Evolutionary conservation across 2,888 invertebrate genomes (phyloP), one percentile per base, ranked within the genome.

Genomic region (Blastobasis lacticolella): DNA sequence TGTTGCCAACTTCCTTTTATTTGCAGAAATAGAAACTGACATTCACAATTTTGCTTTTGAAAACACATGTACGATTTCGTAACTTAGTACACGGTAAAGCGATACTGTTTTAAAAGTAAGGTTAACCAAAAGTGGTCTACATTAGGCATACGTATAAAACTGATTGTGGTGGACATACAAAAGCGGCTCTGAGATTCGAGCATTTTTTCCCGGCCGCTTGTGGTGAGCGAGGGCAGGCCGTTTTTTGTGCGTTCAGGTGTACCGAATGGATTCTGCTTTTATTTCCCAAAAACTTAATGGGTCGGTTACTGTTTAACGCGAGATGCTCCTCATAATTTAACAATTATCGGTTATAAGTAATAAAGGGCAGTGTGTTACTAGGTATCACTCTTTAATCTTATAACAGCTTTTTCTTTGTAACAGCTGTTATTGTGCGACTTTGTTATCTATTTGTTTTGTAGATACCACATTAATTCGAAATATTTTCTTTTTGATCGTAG

Each of bases 241-340:
- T 62, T 75, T 75, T 74, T 73, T 74, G 60, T 63, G 51, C 45
- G 53, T 56, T 64, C 76, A 69, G 71, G 66, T 73, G 75, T 58
- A 66, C 54, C 69, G 70, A 71, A 73, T 70, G 68, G 66, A 64
- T 66, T 63, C 60, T 54, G 61, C 62, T 68, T 62, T 66, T 66
- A 62, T 64, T 56, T 60, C 55, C 54, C 58, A 69, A 64, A 65
- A 67, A 64, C 65, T 62, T 57, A 54, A 54, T 51, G 58, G 61
- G 63, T 65, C 64, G 54, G 59, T 64, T 64, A 62, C 60, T 58
- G 62, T 57, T 60, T 62, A 62, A 60, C 58, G 57, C 58, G 49
- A 23, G 23, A 23, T 23, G 23, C 23, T 23, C 23, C 23, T 23
- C 23, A 23, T 23, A 23, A 23, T 23, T 23, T 23, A 23, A 23